A percentile compares a stretch with the other conserved stretches of the same genome.
phyloP scores from a whole-genome alignment of 2,113 vertebrate species.

The Serinus canaria region DNA sequence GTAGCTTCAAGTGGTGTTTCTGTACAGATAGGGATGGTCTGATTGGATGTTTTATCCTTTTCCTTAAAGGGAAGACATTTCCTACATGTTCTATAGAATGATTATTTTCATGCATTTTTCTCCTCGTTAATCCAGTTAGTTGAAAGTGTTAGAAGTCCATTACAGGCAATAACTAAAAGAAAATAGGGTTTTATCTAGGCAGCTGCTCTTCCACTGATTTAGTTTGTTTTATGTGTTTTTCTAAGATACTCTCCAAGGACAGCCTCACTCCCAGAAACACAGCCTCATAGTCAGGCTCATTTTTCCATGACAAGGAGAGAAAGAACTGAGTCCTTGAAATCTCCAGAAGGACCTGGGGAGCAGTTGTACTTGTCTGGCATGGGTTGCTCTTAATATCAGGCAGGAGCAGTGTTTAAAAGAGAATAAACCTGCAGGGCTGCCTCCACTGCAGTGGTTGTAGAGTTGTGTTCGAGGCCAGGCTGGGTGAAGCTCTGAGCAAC shows the following conservation, averaged over 20 bases:
- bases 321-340: background rate
- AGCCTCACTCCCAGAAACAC: background rate
- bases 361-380: background rate
- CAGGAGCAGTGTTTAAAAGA: background rate
- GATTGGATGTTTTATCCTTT: background rate
- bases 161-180: background rate
- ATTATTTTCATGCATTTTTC: slow-evolving; percentile 1
- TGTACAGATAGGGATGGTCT: background rate
- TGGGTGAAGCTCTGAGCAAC: background rate
- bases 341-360: background rate
- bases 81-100: background rate
- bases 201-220: background rate
- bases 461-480: background rate
- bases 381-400: background rate
- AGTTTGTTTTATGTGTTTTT: background rate
- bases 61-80: slow-evolving; percentile 16
- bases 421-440: background rate
- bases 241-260: background rate
- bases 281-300: background rate
- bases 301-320: background rate
- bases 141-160: slow-evolving; percentile 3
- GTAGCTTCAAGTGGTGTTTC: background rate
- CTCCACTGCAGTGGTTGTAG: background rate
- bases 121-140: background rate
- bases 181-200: background rate